Evolutionary conservation across 2,797 vertebrate genomes (phyloP).

Genomic region (Etheostoma nigrum): DNA sequence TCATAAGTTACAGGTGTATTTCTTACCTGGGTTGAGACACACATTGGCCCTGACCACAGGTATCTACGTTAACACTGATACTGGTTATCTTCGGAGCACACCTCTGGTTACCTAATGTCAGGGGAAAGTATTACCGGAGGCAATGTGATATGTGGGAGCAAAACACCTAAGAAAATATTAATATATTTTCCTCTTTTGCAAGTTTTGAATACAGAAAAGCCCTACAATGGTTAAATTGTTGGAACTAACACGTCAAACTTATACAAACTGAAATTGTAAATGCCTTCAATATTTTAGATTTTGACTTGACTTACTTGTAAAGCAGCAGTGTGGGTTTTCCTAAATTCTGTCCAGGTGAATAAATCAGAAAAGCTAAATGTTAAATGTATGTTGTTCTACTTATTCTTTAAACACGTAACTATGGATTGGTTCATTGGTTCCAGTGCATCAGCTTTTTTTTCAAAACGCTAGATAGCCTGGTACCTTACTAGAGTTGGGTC

Average conservation of each 20-base stretch:
- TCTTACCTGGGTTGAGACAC: slow-evolving; percentile 68
- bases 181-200: neutral
- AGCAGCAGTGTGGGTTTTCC: slow-evolving; percentile 62
- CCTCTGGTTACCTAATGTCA: slow-evolving; percentile 56
- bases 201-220: no score
- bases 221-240: no score
- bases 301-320: slow-evolving; percentile 60
- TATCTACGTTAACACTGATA: slow-evolving; percentile 56
- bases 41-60: slow-evolving; percentile 76
- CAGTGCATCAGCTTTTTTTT: neutral
- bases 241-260: no score
- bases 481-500: no score
- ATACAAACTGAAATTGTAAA: no score
- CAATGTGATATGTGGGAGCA: neutral
- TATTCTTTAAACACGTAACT: neutral
- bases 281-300: neutral
- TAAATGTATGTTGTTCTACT: neutral
- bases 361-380: slow-evolving; percentile 7
- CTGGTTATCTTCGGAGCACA: slow-evolving; percentile 61
- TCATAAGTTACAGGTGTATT: neutral
- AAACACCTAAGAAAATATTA: neutral
- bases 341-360: slow-evolving; percentile 54
- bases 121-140: neutral
- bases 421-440: neutral
- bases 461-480: neutral